A percentile compares a stretch with the other conserved stretches of the same genome.
These are phyloP conservation scores for Marcusenius ussheri DNA, from an alignment of 2,113 vertebrate species.

Conservation along the genomic window DNA sequence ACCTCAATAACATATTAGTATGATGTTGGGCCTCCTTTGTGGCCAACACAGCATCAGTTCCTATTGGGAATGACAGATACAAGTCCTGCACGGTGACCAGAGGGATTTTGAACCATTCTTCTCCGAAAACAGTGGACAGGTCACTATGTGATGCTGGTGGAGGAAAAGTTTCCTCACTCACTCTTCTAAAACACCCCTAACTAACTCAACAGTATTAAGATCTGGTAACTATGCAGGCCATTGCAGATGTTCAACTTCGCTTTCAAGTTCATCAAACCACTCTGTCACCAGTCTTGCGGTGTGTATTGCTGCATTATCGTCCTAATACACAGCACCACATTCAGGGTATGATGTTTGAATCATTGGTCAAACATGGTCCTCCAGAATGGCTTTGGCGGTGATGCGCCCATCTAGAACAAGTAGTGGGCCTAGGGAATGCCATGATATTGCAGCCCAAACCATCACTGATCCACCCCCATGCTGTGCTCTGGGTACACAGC, in stretches of 20 bases:
- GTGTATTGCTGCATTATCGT: background rate
- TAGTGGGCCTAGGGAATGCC: background rate
- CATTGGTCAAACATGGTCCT: background rate
- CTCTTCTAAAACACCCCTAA: background rate
- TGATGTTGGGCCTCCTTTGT: background rate
- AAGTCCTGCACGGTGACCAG: background rate
- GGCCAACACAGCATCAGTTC: background rate
- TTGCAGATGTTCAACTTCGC: background rate
- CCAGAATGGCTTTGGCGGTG: background rate
- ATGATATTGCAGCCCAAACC: background rate
- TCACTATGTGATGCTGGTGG: background rate
- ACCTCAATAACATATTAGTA: background rate
- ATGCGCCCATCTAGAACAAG: background rate
- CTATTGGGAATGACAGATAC: background rate
- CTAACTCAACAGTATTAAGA: background rate
- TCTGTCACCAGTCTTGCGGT: background rate
- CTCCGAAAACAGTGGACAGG: background rate
- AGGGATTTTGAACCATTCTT: background rate
- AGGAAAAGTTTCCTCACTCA: background rate
- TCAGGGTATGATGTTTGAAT: background rate
- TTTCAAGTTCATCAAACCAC: background rate
- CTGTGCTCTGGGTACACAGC: background rate
- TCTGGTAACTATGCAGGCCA: background rate
- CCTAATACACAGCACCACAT: background rate
- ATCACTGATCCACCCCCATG: background rate